Evolutionary conservation across 2,888 invertebrate genomes (phyloP), one percentile per base, ranked within the genome.

Genomic region (Baronia brevicornis): DNA sequence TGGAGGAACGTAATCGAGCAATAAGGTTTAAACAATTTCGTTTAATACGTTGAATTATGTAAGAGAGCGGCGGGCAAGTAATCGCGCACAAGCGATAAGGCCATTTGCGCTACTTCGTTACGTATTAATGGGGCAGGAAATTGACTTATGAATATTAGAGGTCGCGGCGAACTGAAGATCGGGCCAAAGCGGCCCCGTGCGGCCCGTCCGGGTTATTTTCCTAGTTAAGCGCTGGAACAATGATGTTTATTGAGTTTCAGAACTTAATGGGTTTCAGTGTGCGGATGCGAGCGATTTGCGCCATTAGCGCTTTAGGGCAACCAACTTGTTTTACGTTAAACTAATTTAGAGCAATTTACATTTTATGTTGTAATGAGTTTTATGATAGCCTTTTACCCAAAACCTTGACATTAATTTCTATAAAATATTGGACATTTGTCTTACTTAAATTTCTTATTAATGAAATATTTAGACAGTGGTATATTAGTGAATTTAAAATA

Each of bases 21-120:
- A 84, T 82, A 80, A 82, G 82, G 84, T 84, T 85, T 85, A 85
- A 85, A 85, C 85, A 84, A 85, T 85, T 85, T 84, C 84, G 84
- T 84, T 84, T 84, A 85, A 84, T 84, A 84, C 84, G 84, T 84
- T 84, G 84, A 84, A 84, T 84, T 84, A 84, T 84, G 84, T 84
- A 84, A 84, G 82, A 78, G 77, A 72, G 74, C 73, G 80, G 80
- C 78, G 72, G 60, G 75, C 79, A 77, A 80, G 82, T 84, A 84
- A 84, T 82, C 82, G 84, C 67, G 84, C 82, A 79, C 80, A 78
- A 80, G 79, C 84, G 84, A 84, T 84, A 84, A 84, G 79, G 79
- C 80, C 84, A 84, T 84, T 84, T 84, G 80, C 79, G 80, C 79
- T 79, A 77, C 82, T 79, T 82, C 84, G 84, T 84, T 82, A 84